Percentiles rank a stretch among this genome's conserved stretches.
These are phyloP conservation scores for Darwinula stevensoni DNA, from an alignment of 2,888 invertebrate species.

Conservation along the genomic window DNA sequence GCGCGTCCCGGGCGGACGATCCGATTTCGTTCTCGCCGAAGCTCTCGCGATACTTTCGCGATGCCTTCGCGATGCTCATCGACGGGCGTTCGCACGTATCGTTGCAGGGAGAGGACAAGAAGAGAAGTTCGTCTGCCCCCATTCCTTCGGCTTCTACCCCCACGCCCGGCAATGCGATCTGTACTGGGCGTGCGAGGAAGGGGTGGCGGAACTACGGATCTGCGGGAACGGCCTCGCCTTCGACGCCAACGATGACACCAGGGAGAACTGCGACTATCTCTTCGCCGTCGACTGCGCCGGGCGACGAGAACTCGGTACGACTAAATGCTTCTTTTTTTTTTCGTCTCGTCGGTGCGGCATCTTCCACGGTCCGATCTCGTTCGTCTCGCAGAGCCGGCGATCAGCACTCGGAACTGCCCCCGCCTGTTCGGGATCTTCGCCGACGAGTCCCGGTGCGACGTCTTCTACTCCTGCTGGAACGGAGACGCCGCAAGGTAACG, in stretches of 20 bases:
- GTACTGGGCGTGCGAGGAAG: constrained; percentile 83
- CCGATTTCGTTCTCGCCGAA: no score
- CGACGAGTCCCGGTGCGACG: constrained; percentile 57
- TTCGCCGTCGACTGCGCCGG: constrained; percentile 82
- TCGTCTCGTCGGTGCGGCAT: not conserved
- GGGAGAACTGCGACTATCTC: constrained; percentile 80
- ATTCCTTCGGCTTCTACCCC: constrained; percentile 78
- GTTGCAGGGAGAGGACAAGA: no score
- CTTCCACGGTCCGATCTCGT: constrained; percentile 1
- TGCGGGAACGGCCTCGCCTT: constrained; percentile 82
- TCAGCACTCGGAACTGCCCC: constrained; percentile 50
- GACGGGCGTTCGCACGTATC: no score
- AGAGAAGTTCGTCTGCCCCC: constrained; percentile 50
- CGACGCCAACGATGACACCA: constrained; percentile 60
- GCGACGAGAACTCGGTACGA: constrained; percentile 43
- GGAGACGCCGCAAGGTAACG: no score
- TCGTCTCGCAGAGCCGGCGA: constrained; percentile 40
- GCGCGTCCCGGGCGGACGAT: no score
- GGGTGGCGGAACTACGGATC: constrained; percentile 55
- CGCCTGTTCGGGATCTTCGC: constrained; percentile 74
- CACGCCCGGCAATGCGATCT: constrained; percentile 69
- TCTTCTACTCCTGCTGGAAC: constrained; percentile 93
- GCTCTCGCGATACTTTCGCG: no score
- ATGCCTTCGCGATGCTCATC: no score
- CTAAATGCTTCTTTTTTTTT: constrained; percentile 3